A percentile compares a stretch with the other conserved stretches of the same genome.
Evolutionary conservation across 2,888 invertebrate species (phyloP).

Genomic region (Tetragonula carbonaria): DNA sequence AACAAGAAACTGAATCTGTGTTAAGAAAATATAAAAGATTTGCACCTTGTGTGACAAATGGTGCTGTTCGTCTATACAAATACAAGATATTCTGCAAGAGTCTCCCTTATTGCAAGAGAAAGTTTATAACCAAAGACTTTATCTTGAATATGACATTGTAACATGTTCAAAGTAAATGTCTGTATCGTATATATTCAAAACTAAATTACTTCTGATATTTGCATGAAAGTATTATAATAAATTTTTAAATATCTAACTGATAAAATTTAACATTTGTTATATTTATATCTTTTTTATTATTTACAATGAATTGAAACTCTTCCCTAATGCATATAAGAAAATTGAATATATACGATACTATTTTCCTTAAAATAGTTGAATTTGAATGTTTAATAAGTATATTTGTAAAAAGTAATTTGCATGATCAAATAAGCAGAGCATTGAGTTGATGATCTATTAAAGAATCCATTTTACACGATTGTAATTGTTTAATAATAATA

Average conservation of each 20-base stretch:
- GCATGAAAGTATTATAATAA: constrained; percentile 21
- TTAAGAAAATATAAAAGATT: neutral
- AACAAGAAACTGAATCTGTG: constrained; percentile 85
- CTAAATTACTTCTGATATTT: constrained; percentile 8
- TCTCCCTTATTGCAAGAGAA: constrained; percentile 55
- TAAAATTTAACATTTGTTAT: constrained; percentile 16
- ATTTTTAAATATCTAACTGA: constrained; percentile 24
- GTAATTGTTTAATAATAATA: constrained; percentile 27
- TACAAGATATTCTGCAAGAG: constrained; percentile 49
- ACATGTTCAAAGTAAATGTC: constrained; percentile 35
- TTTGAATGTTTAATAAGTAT: constrained; percentile 29
- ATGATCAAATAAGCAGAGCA: constrained; percentile 3
- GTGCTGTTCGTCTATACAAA: constrained; percentile 56
- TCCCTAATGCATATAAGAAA: neutral
- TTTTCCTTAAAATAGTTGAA: constrained; percentile 32
- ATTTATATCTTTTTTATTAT: constrained; percentile 4
- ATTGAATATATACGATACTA: constrained; percentile 53
- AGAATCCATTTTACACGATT: constrained; percentile 25
- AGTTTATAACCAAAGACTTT: constrained; percentile 70
- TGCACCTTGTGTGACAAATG: constrained; percentile 56
- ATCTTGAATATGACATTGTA: constrained; percentile 30
- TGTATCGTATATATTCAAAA: constrained; percentile 57
- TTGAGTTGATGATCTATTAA: constrained; percentile 20
- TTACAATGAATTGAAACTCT: neutral
- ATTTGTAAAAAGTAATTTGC: constrained; percentile 40